Evolutionary conservation across 2,888 invertebrate species (phyloP), one percentile per base, ranked within the genome.

Genomic region (Hemistola chrysoprasaria): DNA sequence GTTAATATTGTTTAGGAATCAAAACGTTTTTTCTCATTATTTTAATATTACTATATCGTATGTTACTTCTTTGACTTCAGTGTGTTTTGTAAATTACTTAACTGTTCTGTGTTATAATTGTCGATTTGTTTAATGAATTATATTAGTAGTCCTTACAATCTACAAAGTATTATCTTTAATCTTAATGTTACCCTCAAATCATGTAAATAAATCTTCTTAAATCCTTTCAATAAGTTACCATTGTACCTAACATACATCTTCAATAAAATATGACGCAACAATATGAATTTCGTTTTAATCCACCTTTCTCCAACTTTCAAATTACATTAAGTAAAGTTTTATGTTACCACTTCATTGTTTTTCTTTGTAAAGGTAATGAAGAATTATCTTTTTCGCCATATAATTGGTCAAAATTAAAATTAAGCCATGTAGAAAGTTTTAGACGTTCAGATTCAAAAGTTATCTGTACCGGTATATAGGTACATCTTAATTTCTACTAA

Each of bases 151-250:
- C 44, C 41, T 46, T 38, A 57, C 61, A 56, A 61, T 71, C 72
- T 73, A 64, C 61, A 67, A 72, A 71, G 64, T 76, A 77, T 79
- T 75, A 73, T 61, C 54, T 52, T 70, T 67, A 73, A 71, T 78
- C 73, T 76, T 70, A 64, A 78, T 76, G 72, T 78, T 77, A 73
- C 62, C 67, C 68, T 62, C 73, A 70, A 69, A 72, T 74, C 75
- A 65, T 87, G 87, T 87, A 87, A 83, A 87, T 86, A 16, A 16
- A 87, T 82, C 78, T 79, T 84, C 72, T 71, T 59, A 71, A 77
- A 74, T 84, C 68, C 71, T 78, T 84, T 85, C 62, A 72, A 77
- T 85, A 81, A 79, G 82, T 85, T 85, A 82, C 57, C 52, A 83
- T 79, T 73, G 78, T 84, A 84, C 73, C 68, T 16, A 16, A 16